Conservation (phyloP, 2,113 vertebrate genomes). For the Pristiophorus japonicus region DNA sequence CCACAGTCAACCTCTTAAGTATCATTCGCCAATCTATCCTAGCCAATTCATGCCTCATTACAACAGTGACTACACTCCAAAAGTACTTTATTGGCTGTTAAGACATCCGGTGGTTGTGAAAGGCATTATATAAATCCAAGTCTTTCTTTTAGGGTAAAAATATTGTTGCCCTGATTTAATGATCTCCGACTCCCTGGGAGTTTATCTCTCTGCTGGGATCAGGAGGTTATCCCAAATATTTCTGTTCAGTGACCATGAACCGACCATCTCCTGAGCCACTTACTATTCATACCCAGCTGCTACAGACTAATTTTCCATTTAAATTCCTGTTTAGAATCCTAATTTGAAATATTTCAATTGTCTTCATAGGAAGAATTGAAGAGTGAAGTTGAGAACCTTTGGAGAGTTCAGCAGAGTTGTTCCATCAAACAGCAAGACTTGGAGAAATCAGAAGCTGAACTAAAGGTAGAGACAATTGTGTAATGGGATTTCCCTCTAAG, state of each 20-base stretch:
- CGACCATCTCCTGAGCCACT: background rate
- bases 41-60: too few species aligned
- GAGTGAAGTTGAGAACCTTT: background rate
- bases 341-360: background rate
- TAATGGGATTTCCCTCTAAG: background rate
- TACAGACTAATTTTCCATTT: background rate
- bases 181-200: background rate
- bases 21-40: too few species aligned
- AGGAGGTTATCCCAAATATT: background rate
- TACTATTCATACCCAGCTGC: background rate
- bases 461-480: background rate
- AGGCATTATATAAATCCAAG: too few species aligned
- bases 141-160: background rate
- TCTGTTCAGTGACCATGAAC: background rate
- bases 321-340: background rate
- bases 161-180: background rate
- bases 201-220: background rate
- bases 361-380: background rate
- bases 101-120: too few species aligned
- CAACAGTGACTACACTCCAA: too few species aligned
- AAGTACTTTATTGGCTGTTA: too few species aligned
- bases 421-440: background rate
- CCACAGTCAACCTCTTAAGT: too few species aligned
- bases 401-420: background rate
- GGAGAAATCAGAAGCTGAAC: background rate